Evolutionary conservation across 2,797 vertebrate genomes (phyloP).

Genomic region (Aldrovandia affinis): DNA sequence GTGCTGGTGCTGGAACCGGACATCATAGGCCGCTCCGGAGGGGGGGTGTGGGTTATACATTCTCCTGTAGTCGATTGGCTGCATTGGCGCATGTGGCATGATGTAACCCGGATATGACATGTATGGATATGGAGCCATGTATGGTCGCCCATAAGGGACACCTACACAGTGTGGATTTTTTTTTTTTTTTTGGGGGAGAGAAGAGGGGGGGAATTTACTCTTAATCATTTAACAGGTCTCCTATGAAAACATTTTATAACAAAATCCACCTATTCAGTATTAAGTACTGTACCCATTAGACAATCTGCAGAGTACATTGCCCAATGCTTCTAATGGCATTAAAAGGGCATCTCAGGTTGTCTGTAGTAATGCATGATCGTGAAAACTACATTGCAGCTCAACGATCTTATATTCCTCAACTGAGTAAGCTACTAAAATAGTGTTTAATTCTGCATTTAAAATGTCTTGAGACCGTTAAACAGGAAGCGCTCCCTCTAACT

Average conservation of each 20-base stretch:
- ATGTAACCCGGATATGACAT: slow-evolving; percentile 60
- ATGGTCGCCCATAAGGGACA: slow-evolving; percentile 51
- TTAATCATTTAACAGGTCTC: not conserved
- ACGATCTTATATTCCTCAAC: too few relatives aligned
- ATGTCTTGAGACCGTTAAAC: too few relatives aligned
- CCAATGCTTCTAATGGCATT: too few relatives aligned
- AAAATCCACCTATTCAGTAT: not conserved
- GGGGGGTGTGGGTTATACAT: slow-evolving; percentile 43
- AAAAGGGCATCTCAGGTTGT: not conserved
- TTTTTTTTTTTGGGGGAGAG: too few relatives aligned
- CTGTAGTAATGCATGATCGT: not conserved
- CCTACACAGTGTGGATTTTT: slow-evolving; percentile 37
- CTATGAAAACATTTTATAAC: not conserved
- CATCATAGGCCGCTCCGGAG: slow-evolving; percentile 42
- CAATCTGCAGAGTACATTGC: not conserved
- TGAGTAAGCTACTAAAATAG: too few relatives aligned
- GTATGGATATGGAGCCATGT: slow-evolving; percentile 54
- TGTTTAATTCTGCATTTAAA: too few relatives aligned
- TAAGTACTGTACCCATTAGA: not conserved
- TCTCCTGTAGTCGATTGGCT: slow-evolving; percentile 56
- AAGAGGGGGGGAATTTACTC: too few relatives aligned
- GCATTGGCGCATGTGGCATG: slow-evolving; percentile 58
- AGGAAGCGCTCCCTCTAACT: too few relatives aligned
- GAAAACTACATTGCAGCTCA: not conserved
- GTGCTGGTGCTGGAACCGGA: slow-evolving; percentile 48